Evolutionary conservation across 64 coral and sea anemone species (phyloP).

Genomic region (Exaiptasia diaphana): DNA sequence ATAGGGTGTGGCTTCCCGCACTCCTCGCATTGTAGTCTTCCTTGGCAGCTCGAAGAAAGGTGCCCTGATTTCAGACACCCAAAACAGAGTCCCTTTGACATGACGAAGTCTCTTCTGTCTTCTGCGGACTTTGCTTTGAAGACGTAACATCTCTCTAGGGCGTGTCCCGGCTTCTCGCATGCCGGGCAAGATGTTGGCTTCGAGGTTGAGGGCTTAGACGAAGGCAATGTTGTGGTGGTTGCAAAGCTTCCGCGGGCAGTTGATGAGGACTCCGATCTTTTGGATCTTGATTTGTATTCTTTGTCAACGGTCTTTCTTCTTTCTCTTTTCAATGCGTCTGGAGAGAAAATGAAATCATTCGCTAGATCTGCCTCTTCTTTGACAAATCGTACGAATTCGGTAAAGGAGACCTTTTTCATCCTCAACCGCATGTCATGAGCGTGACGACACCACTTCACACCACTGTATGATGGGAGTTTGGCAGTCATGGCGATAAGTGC

Average conservation of each 20-base stretch:
- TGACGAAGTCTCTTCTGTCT: neutral
- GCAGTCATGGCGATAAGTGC: neutral
- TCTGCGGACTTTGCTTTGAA: slow-evolving; percentile 4
- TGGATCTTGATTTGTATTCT: neutral
- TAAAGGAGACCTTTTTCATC: slow-evolving; percentile 9
- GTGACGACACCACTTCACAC: slow-evolving; percentile 26
- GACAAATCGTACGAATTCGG: slow-evolving; percentile 12
- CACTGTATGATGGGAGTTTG: slow-evolving; percentile 28
- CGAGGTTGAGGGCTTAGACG: slow-evolving; percentile 1
- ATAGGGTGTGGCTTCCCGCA: slow-evolving; percentile 37
- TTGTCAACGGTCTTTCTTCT: neutral
- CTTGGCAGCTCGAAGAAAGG: slow-evolving; percentile 21
- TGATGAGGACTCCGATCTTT: neutral
- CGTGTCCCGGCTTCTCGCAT: neutral
- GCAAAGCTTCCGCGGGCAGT: neutral
- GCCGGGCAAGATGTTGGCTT: neutral
- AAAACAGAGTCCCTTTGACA: slow-evolving; percentile 16
- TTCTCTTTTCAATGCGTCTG: slow-evolving; percentile 30
- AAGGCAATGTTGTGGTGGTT: neutral
- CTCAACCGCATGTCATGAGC: slow-evolving; percentile 21
- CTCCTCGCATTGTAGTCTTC: slow-evolving; percentile 9
- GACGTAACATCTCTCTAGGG: neutral
- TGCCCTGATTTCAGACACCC: slow-evolving; percentile 34
- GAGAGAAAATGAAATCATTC: slow-evolving; percentile 36
- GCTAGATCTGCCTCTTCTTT: slow-evolving; percentile 38